A percentile compares a stretch with the other conserved stretches of the same genome.
Evolutionary conservation across 2,888 invertebrate genomes (phyloP).

Genomic region (Choristoneura rosaceana): DNA sequence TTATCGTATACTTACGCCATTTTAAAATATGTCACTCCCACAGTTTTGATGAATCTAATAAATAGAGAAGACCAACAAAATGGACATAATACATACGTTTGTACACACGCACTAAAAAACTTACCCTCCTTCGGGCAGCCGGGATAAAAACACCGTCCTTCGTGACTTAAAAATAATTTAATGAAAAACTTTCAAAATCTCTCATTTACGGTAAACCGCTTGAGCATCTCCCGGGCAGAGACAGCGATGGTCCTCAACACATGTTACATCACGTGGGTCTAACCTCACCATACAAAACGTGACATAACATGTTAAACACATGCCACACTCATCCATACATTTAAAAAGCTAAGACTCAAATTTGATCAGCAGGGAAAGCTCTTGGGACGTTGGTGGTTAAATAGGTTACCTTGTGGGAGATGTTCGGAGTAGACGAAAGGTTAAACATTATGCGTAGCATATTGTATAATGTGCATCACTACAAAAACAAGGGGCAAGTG

Average conservation of each 20-base stretch:
- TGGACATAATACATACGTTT: no score
- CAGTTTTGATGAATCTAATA: no score
- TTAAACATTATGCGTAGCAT: constrained; percentile 77
- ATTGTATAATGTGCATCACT: constrained; percentile 68
- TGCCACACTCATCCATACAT: constrained; percentile 36
- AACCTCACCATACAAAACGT: constrained; percentile 43
- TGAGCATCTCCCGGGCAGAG: constrained; percentile 75
- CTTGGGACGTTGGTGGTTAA: constrained; percentile 40
- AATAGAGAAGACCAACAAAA: no score
- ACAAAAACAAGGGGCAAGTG: constrained; percentile 48
- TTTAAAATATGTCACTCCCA: no score
- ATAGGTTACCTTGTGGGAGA: constrained; percentile 81
- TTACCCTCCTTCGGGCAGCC: no score
- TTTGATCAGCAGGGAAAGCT: not conserved
- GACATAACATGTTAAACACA: constrained; percentile 41
- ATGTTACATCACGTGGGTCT: constrained; percentile 82
- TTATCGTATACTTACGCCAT: no score
- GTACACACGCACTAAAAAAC: no score
- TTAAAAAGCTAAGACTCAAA: not conserved
- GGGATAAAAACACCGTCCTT: not conserved
- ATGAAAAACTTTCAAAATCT: constrained; percentile 23
- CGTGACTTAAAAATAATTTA: not conserved
- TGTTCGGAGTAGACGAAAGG: constrained; percentile 75
- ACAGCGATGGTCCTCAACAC: constrained; percentile 74
- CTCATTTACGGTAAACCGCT: constrained; percentile 60